Percentiles rank a stretch among this genome's conserved stretches.
These are phyloP conservation scores for Smutsia temminckii DNA, from an alignment of 2,797 vertebrate species.

Conservation along the genomic window DNA sequence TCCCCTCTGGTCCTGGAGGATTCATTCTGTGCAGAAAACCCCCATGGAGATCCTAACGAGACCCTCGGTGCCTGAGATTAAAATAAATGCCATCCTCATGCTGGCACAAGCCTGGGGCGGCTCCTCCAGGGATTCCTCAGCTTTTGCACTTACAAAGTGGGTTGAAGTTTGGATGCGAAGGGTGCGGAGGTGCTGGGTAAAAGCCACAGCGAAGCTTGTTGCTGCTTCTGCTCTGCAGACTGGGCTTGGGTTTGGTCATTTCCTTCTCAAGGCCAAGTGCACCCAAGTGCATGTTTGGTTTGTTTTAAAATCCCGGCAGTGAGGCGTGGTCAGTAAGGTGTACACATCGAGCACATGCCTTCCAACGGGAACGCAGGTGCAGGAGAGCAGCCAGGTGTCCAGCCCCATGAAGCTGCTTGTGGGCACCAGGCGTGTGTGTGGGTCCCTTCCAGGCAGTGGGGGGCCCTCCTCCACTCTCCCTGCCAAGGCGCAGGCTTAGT, in stretches of 20 bases:
- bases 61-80: background rate
- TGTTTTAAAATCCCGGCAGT: background rate
- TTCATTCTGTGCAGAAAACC: background rate
- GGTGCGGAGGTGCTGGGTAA: background rate
- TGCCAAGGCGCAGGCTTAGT: background rate
- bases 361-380: background rate
- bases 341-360: fast-evolving
- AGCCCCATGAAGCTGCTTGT: fast-evolving
- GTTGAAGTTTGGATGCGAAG: background rate
- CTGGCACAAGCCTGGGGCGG: fast-evolving
- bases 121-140: background rate
- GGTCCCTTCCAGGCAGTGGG: background rate
- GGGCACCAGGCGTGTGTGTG: fast-evolving
- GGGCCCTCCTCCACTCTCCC: background rate
- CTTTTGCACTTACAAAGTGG: fast-evolving
- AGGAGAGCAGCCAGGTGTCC: fast-evolving
- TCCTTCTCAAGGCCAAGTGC: background rate
- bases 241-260: background rate
- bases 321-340: fast-evolving
- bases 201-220: background rate
- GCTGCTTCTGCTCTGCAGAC: background rate
- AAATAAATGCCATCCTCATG: too few species aligned
- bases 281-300: background rate
- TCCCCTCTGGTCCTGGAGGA: background rate
- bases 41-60: background rate